These are phyloP conservation scores for Hemithea aestivaria DNA, from an alignment of 2,888 invertebrate species.

Conservation along the genomic window DNA sequence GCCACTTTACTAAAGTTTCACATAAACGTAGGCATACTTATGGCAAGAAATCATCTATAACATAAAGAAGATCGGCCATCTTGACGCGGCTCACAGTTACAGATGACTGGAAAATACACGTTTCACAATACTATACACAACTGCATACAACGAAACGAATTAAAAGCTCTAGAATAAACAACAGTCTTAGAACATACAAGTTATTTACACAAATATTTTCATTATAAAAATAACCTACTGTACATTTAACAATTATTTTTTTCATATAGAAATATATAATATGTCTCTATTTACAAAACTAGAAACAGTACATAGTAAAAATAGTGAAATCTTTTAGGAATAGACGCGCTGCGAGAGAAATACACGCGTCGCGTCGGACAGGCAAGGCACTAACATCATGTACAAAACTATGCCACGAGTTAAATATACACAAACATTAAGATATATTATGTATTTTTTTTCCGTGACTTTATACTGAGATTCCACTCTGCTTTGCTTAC, in stretches of 20 bases:
- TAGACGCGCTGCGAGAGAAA: constrained; percentile 43
- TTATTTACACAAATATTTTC: constrained; percentile 73
- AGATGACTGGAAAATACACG: constrained; percentile 76
- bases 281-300: constrained; percentile 69
- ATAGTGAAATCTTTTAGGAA: constrained; percentile 73
- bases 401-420: too few relatives aligned
- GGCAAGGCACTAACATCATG: constrained; percentile 34
- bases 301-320: constrained; percentile 69
- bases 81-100: constrained; percentile 27
- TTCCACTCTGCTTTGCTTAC: constrained; percentile 8
- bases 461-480: too few relatives aligned
- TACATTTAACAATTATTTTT: constrained; percentile 70
- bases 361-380: constrained; percentile 31
- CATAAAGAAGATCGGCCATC: too few relatives aligned
- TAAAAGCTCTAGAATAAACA: constrained; percentile 76
- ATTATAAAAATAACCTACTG: constrained; percentile 74
- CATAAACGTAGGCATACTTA: constrained; percentile 25
- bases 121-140: constrained; percentile 47
- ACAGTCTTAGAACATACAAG: constrained; percentile 76
- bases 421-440: too few relatives aligned
- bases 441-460: too few relatives aligned
- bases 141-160: constrained; percentile 64
- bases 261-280: constrained; percentile 73
- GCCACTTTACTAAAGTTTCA: constrained; percentile 31
- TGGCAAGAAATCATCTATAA: constrained; percentile 40